phyloP scores from a whole-genome alignment of 2,113 vertebrate species.

The Lagopus muta region DNA sequence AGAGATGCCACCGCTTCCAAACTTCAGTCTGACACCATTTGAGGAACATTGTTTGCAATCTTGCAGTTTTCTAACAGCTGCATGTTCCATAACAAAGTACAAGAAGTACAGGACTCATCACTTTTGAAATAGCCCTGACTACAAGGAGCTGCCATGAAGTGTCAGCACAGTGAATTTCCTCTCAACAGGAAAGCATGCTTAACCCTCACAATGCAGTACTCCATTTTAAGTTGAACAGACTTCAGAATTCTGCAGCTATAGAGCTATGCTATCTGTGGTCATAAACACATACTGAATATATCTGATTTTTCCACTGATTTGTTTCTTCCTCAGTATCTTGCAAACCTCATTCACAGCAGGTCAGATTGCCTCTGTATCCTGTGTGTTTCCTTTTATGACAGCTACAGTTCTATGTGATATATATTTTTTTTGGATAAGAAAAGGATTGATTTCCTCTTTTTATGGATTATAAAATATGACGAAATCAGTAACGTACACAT shows the following conservation, averaged over 20 bases:
- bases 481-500: conserved; percentile 66
- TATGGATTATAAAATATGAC: neutral
- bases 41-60: neutral
- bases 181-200: neutral
- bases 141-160: conserved; percentile 1
- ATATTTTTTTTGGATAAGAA: neutral
- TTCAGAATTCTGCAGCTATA: neutral
- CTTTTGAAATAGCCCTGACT: conserved; percentile 24
- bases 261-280: neutral
- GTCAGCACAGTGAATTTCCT: conserved; percentile 38
- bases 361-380: neutral
- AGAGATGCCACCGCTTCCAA: neutral
- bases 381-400: neutral
- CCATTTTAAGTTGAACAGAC: neutral
- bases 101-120: conserved; percentile 41
- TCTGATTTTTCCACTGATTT: neutral
- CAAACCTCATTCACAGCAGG: neutral
- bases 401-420: neutral
- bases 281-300: neutral
- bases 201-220: neutral
- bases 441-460: neutral
- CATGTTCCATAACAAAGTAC: conserved; percentile 25
- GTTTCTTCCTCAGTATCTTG: neutral
- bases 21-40: conserved; percentile 13
- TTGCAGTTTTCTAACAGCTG: conserved; percentile 37